These are phyloP conservation scores for Drosophila barbarae DNA, from an alignment of 2,888 invertebrate genomes.

Conservation along the genomic window DNA sequence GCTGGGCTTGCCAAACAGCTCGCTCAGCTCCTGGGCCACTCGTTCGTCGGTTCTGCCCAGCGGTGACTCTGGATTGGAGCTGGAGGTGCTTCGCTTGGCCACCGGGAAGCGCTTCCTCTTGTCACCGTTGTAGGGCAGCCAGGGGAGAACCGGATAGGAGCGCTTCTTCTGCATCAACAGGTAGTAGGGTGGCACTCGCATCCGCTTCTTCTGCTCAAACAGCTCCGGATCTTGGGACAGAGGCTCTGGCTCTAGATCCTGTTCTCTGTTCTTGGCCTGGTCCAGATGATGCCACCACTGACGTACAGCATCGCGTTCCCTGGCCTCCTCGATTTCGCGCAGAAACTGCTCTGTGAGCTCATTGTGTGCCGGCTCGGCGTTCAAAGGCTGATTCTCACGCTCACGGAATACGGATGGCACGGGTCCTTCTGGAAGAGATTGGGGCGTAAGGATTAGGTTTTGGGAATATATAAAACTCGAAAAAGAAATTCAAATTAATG, in stretches of 20 bases:
- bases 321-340: conserved; percentile 78
- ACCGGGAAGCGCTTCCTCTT: conserved; percentile 84
- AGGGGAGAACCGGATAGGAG: conserved; percentile 79
- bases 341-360: conserved; percentile 78
- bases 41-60: conserved; percentile 84
- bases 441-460: neutral
- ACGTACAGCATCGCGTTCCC: conserved; percentile 75
- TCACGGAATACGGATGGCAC: conserved; percentile 76
- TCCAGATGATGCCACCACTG: conserved; percentile 70
- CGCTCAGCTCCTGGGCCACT: conserved; percentile 85
- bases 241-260: conserved; percentile 14
- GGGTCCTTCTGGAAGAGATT: conserved; percentile 58
- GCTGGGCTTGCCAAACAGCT: conserved; percentile 81
- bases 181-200: conserved; percentile 75
- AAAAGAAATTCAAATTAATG: neutral
- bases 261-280: conserved; percentile 22
- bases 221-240: conserved; percentile 69
- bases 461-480: too few relatives aligned
- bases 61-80: conserved; percentile 73
- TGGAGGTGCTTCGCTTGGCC: conserved; percentile 83
- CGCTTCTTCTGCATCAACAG: conserved; percentile 79
- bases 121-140: conserved; percentile 77
- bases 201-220: conserved; percentile 76
- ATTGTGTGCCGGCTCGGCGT: conserved; percentile 42
- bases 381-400: conserved; percentile 61